Evolutionary conservation across 2,113 vertebrate species (phyloP), one percentile per base, ranked within the genome.

Genomic region (Bucco capensis): DNA sequence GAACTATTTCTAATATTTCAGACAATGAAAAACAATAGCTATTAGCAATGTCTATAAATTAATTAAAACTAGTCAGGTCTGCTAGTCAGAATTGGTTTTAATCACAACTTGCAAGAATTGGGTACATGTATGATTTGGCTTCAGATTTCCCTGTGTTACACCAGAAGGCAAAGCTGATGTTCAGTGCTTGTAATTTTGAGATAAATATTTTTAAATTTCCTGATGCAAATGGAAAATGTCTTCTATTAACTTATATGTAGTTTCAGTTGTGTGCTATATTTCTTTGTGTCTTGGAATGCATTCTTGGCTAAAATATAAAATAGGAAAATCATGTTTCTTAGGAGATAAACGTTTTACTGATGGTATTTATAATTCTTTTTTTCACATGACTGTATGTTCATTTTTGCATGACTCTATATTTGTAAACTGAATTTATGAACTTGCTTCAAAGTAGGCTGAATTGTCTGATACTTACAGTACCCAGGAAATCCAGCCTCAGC

Each of bases 401-500:
- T 42, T 42, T 76, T 33, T 6, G 0, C 54, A 46, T 69, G 40
- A 58, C n/a, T 88, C 56, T 14, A 28, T 89, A 31, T 83, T 95
- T 77, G 35, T 72, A 90, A 88, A 77, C 56, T 53, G 50, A 86
- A 96, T 96, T 96, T 95, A 95, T 94, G 89, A 80, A 93, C 44
- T 86, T 84, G 30, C 22, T 92, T 64, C 49, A 92, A 78, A n/a
- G 7, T 71, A 85, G 61, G 33, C 56, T 81, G 83, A 92, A 90
- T 93, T 90, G 56, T 78, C 9, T 88, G 61, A 72, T 90, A 94
- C 94, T 94, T 96, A 88, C 76, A 88, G 42, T 86, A 86, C 53
- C 25, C 51, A 86, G 64, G 66, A 96, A 83, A 89, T 84, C 65
- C 61, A 94, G 1, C 27, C 30, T 83, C 64, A 86, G 65, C 42